A percentile compares a stretch with the other conserved stretches of the same genome.
phyloP scores from a whole-genome alignment of 2,888 invertebrate species.

The Polyploca ridens region DNA sequence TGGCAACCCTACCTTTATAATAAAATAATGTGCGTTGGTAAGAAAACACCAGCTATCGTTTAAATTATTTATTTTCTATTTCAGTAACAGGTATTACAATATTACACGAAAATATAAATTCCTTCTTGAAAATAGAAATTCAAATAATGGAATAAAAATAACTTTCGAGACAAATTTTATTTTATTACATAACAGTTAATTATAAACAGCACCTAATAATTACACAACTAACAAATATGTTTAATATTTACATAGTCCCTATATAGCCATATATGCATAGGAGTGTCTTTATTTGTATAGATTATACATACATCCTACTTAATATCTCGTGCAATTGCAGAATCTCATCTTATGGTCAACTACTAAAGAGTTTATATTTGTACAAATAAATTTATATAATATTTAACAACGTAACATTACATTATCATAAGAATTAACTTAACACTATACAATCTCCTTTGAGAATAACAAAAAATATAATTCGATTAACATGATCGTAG shows the following conservation, averaged over 20 bases:
- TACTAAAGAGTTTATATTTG: not conserved
- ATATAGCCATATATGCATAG: not conserved
- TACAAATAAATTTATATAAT: not conserved
- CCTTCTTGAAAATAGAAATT: not conserved
- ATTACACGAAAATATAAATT: not conserved
- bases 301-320: not conserved
- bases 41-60: too few species aligned
- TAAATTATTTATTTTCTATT: too few species aligned
- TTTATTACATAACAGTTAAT: not conserved
- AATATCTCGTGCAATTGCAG: not conserved
- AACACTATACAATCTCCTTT: not conserved
- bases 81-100: not conserved
- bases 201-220: not conserved
- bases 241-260: not conserved
- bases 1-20: too few species aligned
- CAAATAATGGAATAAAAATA: not conserved
- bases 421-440: not conserved
- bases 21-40: too few species aligned
- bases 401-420: not conserved
- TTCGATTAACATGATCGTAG: not conserved
- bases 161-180: conserved; percentile 3
- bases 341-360: not conserved
- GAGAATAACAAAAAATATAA: not conserved
- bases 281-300: not conserved
- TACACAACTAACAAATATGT: not conserved